Evolutionary conservation across 2,888 invertebrate species (phyloP).

Genomic region (Gymnoscelis rufifasciata): DNA sequence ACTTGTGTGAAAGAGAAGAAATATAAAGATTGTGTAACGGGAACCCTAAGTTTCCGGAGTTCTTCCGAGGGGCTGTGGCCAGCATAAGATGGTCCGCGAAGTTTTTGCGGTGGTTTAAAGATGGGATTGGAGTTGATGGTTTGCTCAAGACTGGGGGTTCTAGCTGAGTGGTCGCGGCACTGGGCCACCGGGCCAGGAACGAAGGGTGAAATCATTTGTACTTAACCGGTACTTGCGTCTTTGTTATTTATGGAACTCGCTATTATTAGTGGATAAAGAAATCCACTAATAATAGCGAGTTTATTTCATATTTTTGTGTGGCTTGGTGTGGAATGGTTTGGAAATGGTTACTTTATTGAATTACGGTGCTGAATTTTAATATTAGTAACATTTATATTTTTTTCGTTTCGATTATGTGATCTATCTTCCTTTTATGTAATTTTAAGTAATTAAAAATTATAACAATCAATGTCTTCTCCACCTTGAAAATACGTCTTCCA

Average conservation of each 20-base stretch:
- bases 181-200: slow-evolving; percentile 59
- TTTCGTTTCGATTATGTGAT: no score
- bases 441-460: no score
- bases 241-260: no score
- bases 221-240: slow-evolving; percentile 10
- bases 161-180: slow-evolving; percentile 38
- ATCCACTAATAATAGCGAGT: no score
- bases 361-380: no score
- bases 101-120: slow-evolving; percentile 32
- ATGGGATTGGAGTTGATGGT: slow-evolving; percentile 27
- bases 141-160: slow-evolving; percentile 39
- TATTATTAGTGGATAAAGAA: no score
- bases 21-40: slow-evolving; percentile 49
- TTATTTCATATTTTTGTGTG: slow-evolving; percentile 5
- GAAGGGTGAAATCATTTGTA: slow-evolving; percentile 32
- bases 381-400: no score
- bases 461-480: no score
- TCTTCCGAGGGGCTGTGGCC: slow-evolving; percentile 53
- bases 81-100: slow-evolving; percentile 47
- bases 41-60: slow-evolving; percentile 57
- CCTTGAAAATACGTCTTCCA: no score
- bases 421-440: no score
- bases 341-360: no score
- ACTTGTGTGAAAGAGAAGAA: slow-evolving; percentile 39
- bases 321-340: no score